Evolutionary conservation across 2,113 vertebrate genomes (phyloP), one percentile per base, ranked within the genome.

Genomic region (Pygoscelis antarcticus): DNA sequence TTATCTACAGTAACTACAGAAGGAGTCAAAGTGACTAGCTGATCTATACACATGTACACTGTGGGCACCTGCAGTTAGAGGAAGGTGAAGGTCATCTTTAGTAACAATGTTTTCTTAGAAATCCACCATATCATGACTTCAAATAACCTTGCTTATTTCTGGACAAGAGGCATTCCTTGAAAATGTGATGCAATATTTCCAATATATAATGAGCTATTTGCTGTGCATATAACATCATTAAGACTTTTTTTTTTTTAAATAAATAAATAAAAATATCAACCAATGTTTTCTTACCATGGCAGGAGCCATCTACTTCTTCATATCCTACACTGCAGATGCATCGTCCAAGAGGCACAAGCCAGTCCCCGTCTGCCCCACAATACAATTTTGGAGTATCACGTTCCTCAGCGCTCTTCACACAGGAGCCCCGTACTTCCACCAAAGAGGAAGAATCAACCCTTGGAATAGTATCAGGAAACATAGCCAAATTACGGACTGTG

Each of bases 391-490:
- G 99, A n/a, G 99, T 99, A 96, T 99, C 99, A 7, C 99, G 98
- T 78, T 99, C 99, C 95, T 99, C 99, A 2, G 99, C 99, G 1
- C 99, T 99, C 94, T 99, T 99, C 51, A 99, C 98, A 40, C 99
- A 99, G 40, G 99, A 99, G 44, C 99, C 99, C 65, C 99, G 98
- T 65, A 99, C 99, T 97, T 99, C 99, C 95, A 99, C 99, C 97
- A 99, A 77, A 27, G 99, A 99, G 42, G 99, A 99, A 9, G 99
- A 99, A 96, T 99, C 99, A 89, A 99, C 98, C 58, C 99, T 99
- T 30, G 99, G 99, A 83, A 99, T 99, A 25, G 99, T 99, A 95
- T 99, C 99, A 11, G 99, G 99, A 97, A 99, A 99, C 92, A 99
- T 86, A 87, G 99, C 99, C 97, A 99, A 96, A 85, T 99, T 99